These are phyloP conservation scores for Agrilus biguttatus DNA, from an alignment of 2,888 invertebrate species.

Conservation along the genomic window DNA sequence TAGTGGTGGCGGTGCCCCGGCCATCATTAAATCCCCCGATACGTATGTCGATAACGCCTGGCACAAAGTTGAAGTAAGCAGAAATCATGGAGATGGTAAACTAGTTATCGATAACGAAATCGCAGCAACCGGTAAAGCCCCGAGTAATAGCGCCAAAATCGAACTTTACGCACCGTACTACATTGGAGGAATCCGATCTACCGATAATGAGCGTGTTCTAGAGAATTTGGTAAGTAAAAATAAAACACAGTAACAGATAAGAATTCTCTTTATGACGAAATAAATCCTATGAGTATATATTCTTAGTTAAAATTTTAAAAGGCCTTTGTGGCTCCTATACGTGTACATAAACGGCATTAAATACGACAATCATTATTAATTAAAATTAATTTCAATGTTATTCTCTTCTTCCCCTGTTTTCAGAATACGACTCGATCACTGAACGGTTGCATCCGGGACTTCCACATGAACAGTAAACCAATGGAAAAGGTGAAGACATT, in stretches of 20 bases:
- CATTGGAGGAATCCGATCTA: constrained; percentile 62
- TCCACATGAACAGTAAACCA: constrained; percentile 52
- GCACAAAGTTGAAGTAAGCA: constrained; percentile 59
- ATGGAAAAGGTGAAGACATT: constrained; percentile 45
- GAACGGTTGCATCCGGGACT: constrained; percentile 70
- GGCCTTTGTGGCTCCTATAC: not conserved
- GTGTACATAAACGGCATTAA: not conserved
- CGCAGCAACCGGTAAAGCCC: constrained; percentile 23
- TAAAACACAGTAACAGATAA: not conserved
- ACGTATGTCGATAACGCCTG: constrained; percentile 61
- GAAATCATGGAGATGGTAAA: constrained; percentile 47
- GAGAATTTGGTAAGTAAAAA: constrained; percentile 18
- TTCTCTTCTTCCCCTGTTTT: constrained; percentile 9
- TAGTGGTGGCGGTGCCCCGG: constrained; percentile 49
- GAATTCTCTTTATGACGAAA: too few relatives aligned
- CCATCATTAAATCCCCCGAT: constrained; percentile 37
- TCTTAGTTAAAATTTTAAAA: too few relatives aligned
- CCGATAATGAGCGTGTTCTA: constrained; percentile 29
- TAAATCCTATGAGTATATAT: too few relatives aligned
- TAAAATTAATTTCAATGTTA: not conserved
- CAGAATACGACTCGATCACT: constrained; percentile 46
- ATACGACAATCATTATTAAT: too few relatives aligned
- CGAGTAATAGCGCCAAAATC: constrained; percentile 25
- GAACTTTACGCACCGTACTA: constrained; percentile 58
- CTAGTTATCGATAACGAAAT: constrained; percentile 48